Conservation (phyloP, 2,113 vertebrate species). For the Gymnorhina tibicen region DNA sequence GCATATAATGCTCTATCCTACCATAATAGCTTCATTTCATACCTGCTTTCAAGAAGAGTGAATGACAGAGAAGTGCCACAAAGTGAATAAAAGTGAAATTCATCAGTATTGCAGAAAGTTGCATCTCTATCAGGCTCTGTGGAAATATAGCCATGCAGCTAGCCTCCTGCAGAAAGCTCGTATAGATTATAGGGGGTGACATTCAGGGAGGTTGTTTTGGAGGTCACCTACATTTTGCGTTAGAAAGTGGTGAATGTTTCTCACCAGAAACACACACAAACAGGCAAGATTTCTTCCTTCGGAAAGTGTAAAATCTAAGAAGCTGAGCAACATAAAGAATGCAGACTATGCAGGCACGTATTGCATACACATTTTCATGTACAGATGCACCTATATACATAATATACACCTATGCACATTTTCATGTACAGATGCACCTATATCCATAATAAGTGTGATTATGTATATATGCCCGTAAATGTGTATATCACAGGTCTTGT, state of each 20-base stretch:
- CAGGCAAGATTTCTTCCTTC: neutral
- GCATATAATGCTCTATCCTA: neutral
- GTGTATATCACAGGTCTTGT: neutral
- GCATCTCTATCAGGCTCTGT: neutral
- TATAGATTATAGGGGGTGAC: neutral
- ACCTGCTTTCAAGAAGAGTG: neutral
- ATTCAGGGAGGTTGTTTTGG: neutral
- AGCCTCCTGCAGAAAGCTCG: neutral
- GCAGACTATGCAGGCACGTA: fast-evolving
- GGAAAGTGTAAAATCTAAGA: neutral
- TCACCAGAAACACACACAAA: neutral
- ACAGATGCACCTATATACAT: neutral
- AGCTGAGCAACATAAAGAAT: neutral
- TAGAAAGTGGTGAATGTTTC: neutral
- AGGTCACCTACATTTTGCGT: neutral
- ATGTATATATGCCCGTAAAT: neutral
- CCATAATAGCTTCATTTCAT: neutral
- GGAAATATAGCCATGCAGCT: neutral
- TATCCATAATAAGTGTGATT: neutral
- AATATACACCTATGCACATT: no score
- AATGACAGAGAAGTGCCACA: neutral
- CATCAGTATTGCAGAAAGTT: neutral
- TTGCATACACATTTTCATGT: neutral
- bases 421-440: neutral
- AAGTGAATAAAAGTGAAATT: neutral